Evolutionary conservation across 2,888 invertebrate species (phyloP), one percentile per base, ranked within the genome.

Genomic region (Drosophila stalkeri): DNA sequence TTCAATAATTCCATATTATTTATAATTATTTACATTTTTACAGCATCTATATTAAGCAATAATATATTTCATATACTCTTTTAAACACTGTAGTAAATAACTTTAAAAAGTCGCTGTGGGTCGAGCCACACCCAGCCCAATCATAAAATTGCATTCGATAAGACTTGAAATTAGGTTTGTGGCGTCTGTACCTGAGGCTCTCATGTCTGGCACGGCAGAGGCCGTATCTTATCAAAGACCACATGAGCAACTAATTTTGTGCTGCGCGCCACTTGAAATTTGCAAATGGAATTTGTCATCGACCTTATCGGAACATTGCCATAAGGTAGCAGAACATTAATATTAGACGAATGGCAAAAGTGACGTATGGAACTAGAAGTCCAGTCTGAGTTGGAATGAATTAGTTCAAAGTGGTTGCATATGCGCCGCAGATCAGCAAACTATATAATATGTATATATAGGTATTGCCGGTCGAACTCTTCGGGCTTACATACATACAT

Each of bases 321-420:
- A 65, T 46, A 56, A 67, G 72, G 14, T 62, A 31, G 55, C 51
- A 39, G 9, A 37, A 20, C 33, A 63, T 43, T 46, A 33, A 61
- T 59, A 71, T 76, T 18, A 37, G 43, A 14, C 12, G 9, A 41
- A 63, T 75, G 62, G 52, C 54, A 51, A 57, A 61, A 39, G 52
- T 72, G 59, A 64, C 63, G 51, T 16, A 54, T 47, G 23, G 14
- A 23, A 31, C n/a, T 11, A 27, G 9, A 39, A 18, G 56, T 63
- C 69, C 63, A 55, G 81, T 78, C 56, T n/a, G 37, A 71, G 56
- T 74, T 77, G 81, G 84, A 74, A 74, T 44, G 7, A 65, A 61
- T 83, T 79, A 73, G 83, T 73, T 81, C 46, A 11, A 7, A 52
- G 56, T 54, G 62, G 81, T 51, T 57, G 16, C 55, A 72, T 68